Conservation (phyloP, 2,888 invertebrate genomes). For the Synanthedon myopaeformis region DNA sequence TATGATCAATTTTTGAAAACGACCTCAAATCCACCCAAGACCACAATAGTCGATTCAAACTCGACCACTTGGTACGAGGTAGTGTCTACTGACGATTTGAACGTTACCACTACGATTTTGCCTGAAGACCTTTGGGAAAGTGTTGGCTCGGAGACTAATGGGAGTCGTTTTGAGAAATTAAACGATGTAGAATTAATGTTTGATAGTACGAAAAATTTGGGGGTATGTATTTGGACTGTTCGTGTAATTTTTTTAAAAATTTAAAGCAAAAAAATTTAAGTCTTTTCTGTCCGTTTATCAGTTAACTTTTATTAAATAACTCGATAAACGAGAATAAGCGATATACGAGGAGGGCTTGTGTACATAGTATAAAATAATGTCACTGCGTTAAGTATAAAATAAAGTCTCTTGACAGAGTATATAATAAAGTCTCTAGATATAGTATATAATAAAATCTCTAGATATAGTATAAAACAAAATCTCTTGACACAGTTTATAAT, state of each 20-base stretch:
- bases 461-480: too few species aligned
- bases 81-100: slow-evolving; percentile 36
- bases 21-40: slow-evolving; percentile 27
- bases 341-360: too few species aligned
- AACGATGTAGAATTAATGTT: slow-evolving; percentile 65
- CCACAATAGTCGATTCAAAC: slow-evolving; percentile 26
- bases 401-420: too few species aligned
- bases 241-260: neutral
- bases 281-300: too few species aligned
- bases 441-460: too few species aligned
- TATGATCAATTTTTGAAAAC: slow-evolving; percentile 64
- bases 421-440: too few species aligned
- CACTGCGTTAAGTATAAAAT: too few species aligned
- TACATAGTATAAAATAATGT: too few species aligned
- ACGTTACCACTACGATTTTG: slow-evolving; percentile 27
- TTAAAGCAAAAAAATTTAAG: neutral
- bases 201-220: slow-evolving; percentile 24
- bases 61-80: slow-evolving; percentile 55
- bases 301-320: too few species aligned
- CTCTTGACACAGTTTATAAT: too few species aligned
- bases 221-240: slow-evolving; percentile 23
- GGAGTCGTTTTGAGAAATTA: slow-evolving; percentile 36
- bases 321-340: too few species aligned
- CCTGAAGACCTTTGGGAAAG: slow-evolving; percentile 58
- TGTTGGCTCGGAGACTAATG: slow-evolving; percentile 35